phyloP scores from a whole-genome alignment of 2,797 vertebrate species.

The Sparus aurata region DNA sequence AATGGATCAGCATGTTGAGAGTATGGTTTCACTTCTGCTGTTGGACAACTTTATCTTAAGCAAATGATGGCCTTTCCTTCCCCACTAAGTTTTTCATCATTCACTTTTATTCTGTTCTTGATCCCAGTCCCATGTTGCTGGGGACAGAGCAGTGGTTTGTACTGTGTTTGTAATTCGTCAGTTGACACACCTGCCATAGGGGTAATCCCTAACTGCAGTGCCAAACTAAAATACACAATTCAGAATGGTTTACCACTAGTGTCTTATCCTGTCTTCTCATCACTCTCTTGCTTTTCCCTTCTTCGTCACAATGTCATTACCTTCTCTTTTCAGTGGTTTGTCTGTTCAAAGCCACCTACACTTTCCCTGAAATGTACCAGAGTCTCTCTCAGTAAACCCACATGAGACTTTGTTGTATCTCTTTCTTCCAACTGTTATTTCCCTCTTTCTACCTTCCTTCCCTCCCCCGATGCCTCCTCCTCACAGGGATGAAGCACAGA shows the following conservation, averaged over 20 bases:
- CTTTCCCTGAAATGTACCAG: constrained; percentile 47
- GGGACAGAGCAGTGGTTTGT: background rate
- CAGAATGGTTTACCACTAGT: constrained; percentile 33
- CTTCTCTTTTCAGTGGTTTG: constrained; percentile 24
- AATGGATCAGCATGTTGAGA: constrained; percentile 42
- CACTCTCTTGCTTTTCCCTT: background rate
- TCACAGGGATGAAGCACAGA: constrained; percentile 58
- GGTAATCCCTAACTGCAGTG: constrained; percentile 6
- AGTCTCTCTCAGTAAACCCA: constrained; percentile 48
- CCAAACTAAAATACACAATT: background rate
- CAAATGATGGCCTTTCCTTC: constrained; percentile 63
- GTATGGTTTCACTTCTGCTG: constrained; percentile 68
- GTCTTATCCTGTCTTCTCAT: constrained; percentile 5
- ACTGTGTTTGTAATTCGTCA: background rate
- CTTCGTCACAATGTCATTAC: constrained; percentile 24
- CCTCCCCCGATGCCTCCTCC: constrained; percentile 55
- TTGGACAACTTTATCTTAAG: background rate
- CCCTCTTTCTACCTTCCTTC: constrained; percentile 16
- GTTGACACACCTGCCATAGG: background rate
- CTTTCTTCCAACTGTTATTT: constrained; percentile 40
- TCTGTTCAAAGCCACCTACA: constrained; percentile 50
- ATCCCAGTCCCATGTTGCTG: background rate
- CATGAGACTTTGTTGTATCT: constrained; percentile 44
- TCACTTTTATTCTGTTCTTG: constrained; percentile 6
- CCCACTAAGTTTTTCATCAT: background rate